phyloP scores from a whole-genome alignment of 2,113 vertebrate genomes.

The Toxostoma redivivum region DNA sequence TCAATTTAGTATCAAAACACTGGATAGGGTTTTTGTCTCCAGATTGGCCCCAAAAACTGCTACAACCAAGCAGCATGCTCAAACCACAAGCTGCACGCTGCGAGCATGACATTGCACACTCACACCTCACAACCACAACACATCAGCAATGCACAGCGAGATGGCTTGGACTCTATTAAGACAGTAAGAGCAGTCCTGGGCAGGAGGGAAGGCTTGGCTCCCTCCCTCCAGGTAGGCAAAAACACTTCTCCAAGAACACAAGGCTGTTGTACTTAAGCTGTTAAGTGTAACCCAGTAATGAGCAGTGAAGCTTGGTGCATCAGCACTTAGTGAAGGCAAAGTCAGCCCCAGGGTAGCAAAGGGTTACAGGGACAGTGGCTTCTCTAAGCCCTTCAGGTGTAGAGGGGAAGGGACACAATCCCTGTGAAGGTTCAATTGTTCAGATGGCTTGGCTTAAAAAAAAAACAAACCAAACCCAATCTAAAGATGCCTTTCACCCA shows the following conservation, averaged over 20 bases:
- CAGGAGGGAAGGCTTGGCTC: neutral
- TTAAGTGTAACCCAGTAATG: conserved; percentile 44
- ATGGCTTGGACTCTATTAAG: conserved; percentile 15
- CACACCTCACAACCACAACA: neutral
- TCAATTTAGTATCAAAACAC: conserved; percentile 78
- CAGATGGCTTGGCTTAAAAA: neutral
- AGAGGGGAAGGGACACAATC: neutral
- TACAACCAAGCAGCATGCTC: conserved; percentile 46
- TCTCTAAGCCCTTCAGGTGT: neutral
- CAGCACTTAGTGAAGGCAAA: conserved; percentile 63
- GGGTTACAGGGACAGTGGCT: conserved; percentile 18
- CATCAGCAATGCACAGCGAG: neutral
- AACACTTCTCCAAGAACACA: conserved; percentile 12
- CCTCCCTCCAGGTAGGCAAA: conserved; percentile 18
- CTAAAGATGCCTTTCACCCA: neutral
- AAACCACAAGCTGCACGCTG: conserved; percentile 38
- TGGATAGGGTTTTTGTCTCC: conserved; percentile 43
- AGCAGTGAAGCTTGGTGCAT: conserved; percentile 28
- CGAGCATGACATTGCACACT: neutral
- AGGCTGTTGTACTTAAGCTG: conserved; percentile 35
- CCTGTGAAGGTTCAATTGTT: neutral
- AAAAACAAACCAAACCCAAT: too few relatives aligned
- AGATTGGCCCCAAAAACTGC: conserved; percentile 28
- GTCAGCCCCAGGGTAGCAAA: neutral
- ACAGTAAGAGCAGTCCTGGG: conserved; percentile 8